Evolutionary conservation across 2,113 vertebrate genomes (phyloP).

Genomic region (Opisthocomus hoazin): DNA sequence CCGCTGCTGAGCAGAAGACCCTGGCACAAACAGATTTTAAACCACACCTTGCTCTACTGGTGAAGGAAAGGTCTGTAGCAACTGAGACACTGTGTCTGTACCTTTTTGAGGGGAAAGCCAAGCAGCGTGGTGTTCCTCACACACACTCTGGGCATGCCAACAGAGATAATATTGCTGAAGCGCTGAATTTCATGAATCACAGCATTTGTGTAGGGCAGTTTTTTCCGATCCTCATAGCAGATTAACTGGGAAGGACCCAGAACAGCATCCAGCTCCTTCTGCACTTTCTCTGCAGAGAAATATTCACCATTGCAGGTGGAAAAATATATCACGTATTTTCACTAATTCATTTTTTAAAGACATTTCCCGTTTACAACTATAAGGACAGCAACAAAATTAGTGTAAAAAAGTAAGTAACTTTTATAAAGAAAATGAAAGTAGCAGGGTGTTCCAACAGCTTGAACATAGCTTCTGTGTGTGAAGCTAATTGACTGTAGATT

Average conservation of each 20-base stretch:
- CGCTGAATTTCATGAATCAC: conserved; percentile 55
- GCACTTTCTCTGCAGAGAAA: conserved; percentile 51
- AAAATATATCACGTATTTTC: not conserved
- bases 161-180: conserved; percentile 30
- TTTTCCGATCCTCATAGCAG: conserved; percentile 28
- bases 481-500: not conserved
- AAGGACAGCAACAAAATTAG: not conserved
- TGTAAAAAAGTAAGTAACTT: not conserved
- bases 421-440: not conserved
- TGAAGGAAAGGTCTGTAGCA: not conserved
- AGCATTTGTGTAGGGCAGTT: conserved; percentile 47
- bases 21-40: not conserved
- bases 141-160: conserved; percentile 46
- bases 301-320: not conserved
- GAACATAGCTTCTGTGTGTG: not conserved
- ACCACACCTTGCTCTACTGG: not conserved
- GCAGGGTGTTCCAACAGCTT: not conserved
- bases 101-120: conserved; percentile 44
- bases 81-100: not conserved
- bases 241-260: conserved; percentile 9
- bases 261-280: conserved; percentile 57
- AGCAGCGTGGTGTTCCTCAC: conserved; percentile 32
- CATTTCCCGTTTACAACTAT: not conserved
- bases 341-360: not conserved
- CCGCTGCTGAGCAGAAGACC: not conserved